Evolutionary conservation across 2,888 invertebrate genomes (phyloP), one percentile per base, ranked within the genome.

Genomic region (Cryptosula pallasiana): DNA sequence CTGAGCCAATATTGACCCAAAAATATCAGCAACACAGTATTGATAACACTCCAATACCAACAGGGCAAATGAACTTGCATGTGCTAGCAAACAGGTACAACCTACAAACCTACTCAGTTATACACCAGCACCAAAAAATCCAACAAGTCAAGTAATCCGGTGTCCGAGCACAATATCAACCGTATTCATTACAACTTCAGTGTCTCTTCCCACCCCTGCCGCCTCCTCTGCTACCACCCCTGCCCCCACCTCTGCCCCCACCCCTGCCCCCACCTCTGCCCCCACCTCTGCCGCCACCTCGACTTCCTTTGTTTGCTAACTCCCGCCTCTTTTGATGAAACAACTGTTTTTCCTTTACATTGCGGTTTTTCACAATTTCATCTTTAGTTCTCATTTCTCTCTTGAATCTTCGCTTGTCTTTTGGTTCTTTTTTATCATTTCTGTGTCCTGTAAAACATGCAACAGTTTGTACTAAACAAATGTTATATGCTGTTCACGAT

Each of bases 401-500:
- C 73, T 73, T 76, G 75, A 71, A 79, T 54, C 71, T 76, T 32
- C 63, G 27, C 77, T 73, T 72, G 45, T 73, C 35, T 23, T 72
- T 72, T 16, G 57, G 69, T 58, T 70, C 71, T 69, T 58, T 55
- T 35, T 35, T 71, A 54, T 71, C 35, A 89, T 88, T 82, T 93
- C 93, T 36, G 92, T 87, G 77, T 93, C 91, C 83, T 92, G 91
- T 75, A 92, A 63, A 5, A 13, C 3, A 27, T 2, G 32, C 63
- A n/a, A n/a, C n/a, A n/a, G n/a, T n/a, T n/a, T n/a, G n/a, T n/a
- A n/a, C n/a, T n/a, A n/a, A n/a, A n/a, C n/a, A n/a, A n/a, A n/a
- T n/a, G n/a, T n/a, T n/a, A n/a, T n/a, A n/a, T n/a, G n/a, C n/a
- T n/a, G n/a, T n/a, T n/a, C n/a, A n/a, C n/a, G n/a, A n/a, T n/a